These are phyloP conservation scores for Nipponacmea schrenckii DNA, from an alignment of 2,888 invertebrate species.

Conservation along the genomic window DNA sequence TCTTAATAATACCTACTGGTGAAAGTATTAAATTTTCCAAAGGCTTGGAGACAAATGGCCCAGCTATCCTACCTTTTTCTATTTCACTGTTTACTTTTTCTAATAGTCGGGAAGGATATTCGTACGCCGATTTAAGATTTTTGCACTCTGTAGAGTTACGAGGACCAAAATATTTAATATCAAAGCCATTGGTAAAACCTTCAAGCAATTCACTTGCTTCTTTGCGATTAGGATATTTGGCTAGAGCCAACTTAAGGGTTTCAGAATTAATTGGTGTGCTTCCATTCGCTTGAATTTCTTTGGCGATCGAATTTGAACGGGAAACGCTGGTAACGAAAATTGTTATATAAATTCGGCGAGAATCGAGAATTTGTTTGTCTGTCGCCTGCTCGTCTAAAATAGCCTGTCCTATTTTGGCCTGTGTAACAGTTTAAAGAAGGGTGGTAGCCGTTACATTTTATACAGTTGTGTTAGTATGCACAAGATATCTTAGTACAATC, in stretches of 20 bases:
- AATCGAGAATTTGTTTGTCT: too few species aligned
- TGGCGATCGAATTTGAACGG: too few species aligned
- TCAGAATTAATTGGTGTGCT: neutral
- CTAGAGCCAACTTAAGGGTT: neutral
- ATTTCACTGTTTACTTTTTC: neutral
- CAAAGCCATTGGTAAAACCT: neutral
- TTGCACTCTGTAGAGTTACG: neutral
- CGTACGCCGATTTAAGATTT: constrained; percentile 4
- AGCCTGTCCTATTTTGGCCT: too few species aligned
- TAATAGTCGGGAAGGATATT: neutral
- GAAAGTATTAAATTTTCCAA: neutral
- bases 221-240: neutral
- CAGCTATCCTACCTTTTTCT: neutral
- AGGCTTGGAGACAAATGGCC: neutral
- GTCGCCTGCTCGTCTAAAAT: too few species aligned
- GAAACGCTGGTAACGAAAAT: neutral
- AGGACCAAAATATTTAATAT: neutral
- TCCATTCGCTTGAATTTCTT: neutral
- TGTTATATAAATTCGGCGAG: too few species aligned
- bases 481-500: neutral
- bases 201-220: neutral
- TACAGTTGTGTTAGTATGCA: neutral
- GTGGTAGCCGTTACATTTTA: neutral
- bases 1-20: neutral
- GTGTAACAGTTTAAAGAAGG: neutral